These are phyloP conservation scores for Molossus molossus DNA, from an alignment of 2,797 vertebrate species.

Conservation along the genomic window DNA sequence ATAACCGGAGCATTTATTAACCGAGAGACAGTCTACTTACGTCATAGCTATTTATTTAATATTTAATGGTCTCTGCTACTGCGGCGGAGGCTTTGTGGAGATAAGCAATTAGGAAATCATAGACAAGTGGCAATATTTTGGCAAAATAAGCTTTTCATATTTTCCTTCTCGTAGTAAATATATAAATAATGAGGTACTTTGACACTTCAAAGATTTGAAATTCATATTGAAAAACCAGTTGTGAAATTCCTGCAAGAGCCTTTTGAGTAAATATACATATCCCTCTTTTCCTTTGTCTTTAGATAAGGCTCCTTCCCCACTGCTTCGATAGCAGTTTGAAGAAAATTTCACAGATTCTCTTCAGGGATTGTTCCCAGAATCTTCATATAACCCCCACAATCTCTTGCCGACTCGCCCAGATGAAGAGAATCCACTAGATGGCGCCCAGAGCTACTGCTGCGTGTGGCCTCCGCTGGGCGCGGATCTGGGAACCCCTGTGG, in stretches of 20 bases:
- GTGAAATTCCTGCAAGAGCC: slow-evolving; percentile 28
- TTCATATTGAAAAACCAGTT: slow-evolving; percentile 8
- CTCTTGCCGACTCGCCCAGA: neutral
- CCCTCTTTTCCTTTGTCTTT: neutral
- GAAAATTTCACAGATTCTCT: neutral
- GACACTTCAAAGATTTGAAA: slow-evolving; percentile 14
- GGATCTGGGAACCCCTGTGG: neutral
- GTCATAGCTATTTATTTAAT: neutral
- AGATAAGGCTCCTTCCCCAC: neutral
- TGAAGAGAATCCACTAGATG: slow-evolving; percentile 80
- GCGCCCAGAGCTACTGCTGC: slow-evolving; percentile 62
- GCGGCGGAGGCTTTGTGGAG: neutral
- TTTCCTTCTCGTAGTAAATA: slow-evolving; percentile 43
- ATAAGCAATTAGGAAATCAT: slow-evolving; percentile 16
- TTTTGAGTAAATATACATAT: neutral
- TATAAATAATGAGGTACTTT: slow-evolving; percentile 23
- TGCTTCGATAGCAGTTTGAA: neutral
- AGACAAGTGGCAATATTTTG: slow-evolving; percentile 49
- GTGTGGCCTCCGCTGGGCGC: neutral
- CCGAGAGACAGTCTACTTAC: neutral
- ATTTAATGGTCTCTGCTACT: slow-evolving; percentile 7
- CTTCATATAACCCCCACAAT: neutral
- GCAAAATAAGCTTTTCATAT: slow-evolving; percentile 52
- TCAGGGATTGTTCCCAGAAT: neutral
- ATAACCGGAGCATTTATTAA: slow-evolving; percentile 16